These are phyloP conservation scores for Eutrigla gurnardus DNA, from an alignment of 2,797 vertebrate species.

Conservation along the genomic window DNA sequence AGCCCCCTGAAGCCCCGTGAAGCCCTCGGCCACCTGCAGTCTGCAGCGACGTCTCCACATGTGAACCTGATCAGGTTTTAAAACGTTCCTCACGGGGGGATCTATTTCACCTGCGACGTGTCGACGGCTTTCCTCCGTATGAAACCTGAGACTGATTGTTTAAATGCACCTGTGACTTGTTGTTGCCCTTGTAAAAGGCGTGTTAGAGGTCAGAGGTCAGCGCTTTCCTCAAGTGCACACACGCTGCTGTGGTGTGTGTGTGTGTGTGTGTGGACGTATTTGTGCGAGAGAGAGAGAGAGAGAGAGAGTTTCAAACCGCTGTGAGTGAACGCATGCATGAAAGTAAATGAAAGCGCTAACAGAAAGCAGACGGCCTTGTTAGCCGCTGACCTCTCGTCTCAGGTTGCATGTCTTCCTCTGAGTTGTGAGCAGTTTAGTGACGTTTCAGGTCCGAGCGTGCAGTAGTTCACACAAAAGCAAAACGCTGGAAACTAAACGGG, in stretches of 20 bases:
- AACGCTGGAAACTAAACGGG: background rate
- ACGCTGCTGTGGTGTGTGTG: constrained; percentile 3
- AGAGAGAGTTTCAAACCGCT: background rate
- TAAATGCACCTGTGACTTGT: background rate
- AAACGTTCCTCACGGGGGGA: background rate
- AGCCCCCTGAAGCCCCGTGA: no score
- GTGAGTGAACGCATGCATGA: background rate
- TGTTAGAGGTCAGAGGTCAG: constrained; percentile 18
- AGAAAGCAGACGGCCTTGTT: background rate
- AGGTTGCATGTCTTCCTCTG: background rate
- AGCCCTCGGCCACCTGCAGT: no score
- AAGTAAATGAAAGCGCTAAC: background rate
- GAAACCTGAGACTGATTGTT: background rate
- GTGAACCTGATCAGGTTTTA: no score
- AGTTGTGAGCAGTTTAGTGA: background rate
- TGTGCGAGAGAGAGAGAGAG: no score
- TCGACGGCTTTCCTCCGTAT: background rate
- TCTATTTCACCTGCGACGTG: background rate
- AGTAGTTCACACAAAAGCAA: background rate
- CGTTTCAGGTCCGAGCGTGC: background rate
- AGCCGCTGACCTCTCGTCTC: background rate
- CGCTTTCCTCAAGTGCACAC: background rate
- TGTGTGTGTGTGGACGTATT: background rate
- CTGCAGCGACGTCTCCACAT: no score
- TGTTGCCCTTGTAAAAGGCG: background rate